Percentiles rank a stretch among this genome's conserved stretches.
These are phyloP conservation scores for Vidua macroura DNA, from an alignment of 2,113 vertebrate genomes.

Conservation along the genomic window DNA sequence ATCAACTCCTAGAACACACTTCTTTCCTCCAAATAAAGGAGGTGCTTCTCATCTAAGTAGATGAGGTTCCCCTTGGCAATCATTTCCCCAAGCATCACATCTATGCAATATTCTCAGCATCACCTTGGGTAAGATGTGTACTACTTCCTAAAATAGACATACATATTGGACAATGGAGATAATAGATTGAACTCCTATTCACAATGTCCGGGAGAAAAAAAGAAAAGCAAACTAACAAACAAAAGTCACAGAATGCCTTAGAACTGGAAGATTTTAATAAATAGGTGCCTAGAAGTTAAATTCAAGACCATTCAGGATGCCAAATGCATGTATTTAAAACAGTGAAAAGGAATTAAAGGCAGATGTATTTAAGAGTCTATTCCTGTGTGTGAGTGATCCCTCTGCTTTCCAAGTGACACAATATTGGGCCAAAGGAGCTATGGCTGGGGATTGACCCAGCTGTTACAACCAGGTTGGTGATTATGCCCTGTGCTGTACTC, in stretches of 20 bases:
- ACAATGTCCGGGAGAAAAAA: neutral
- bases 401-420: neutral
- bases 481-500: neutral
- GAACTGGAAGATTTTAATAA: neutral
- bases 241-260: neutral
- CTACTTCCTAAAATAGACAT: neutral
- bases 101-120: neutral
- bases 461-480: neutral
- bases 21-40: neutral
- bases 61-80: neutral
- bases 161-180: neutral
- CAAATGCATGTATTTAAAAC: neutral
- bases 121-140: neutral
- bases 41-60: neutral
- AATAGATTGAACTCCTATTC: neutral
- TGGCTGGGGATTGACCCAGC: neutral
- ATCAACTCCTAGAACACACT: neutral
- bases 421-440: rapidly evolving
- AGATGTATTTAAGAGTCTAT: neutral
- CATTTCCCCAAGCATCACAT: neutral
- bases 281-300: neutral
- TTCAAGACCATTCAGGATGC: neutral
- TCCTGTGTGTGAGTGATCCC: neutral
- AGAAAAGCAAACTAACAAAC: neutral
- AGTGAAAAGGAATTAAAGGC: neutral